Conservation (phyloP, 2,888 invertebrate species). For the Melanargia galathea region DNA sequence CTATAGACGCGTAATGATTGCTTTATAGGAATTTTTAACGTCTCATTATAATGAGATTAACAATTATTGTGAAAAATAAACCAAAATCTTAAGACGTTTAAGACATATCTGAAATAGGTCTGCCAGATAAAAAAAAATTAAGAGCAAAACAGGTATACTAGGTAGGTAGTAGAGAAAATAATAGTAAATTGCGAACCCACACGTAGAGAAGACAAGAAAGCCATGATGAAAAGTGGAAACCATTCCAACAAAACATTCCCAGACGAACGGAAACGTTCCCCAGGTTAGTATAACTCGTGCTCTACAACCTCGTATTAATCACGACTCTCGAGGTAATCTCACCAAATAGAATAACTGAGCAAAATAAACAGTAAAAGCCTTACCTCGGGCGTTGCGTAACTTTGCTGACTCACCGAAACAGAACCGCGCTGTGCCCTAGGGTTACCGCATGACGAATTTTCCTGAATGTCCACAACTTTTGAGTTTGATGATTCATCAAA, state of each 20-base stretch:
- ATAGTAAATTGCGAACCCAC: background rate
- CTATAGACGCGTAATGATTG: too few relatives aligned
- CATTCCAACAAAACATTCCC: constrained; percentile 28
- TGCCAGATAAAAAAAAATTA: too few relatives aligned
- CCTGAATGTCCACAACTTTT: background rate
- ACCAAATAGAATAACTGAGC: constrained; percentile 56
- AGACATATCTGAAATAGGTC: too few relatives aligned
- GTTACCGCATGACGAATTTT: background rate
- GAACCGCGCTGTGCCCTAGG: constrained; percentile 26
- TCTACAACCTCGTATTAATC: constrained; percentile 48
- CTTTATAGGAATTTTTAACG: too few relatives aligned
- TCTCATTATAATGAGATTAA: too few relatives aligned
- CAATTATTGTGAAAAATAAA: too few relatives aligned
- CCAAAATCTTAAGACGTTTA: too few relatives aligned
- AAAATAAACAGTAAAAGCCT: constrained; percentile 48
- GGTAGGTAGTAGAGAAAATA: too few relatives aligned
- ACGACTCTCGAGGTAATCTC: constrained; percentile 63
- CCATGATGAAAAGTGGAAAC: constrained; percentile 14
- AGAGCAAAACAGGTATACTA: too few relatives aligned
- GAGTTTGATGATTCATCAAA: too few relatives aligned
- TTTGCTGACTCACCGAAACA: constrained; percentile 52
- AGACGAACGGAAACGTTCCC: constrained; percentile 20
- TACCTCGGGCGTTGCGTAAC: constrained; percentile 63
- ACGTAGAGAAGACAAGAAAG: background rate
- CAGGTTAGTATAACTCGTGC: constrained; percentile 29